Evolutionary conservation across 2,113 vertebrate genomes (phyloP), one percentile per base, ranked within the genome.

Genomic region (Todiramphus chloris): DNA sequence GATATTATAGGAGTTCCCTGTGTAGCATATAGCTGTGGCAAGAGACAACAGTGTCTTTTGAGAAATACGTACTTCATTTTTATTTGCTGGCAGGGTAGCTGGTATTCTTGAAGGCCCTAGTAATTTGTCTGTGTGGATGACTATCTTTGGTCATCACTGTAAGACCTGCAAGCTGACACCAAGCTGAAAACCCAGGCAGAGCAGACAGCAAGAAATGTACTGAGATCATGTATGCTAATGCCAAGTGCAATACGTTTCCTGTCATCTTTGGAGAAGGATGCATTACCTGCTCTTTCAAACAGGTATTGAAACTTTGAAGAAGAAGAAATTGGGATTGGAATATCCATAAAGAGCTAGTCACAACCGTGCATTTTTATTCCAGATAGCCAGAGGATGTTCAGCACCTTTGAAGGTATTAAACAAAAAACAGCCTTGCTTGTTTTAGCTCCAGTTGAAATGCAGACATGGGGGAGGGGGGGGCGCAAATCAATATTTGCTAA

Each of bases 351-450:
- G 85, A 80, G 28, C 48, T 89, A 83, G 64, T 89, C 82, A 84
- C 27, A 89, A 13, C 35, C 95, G 64, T 89, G 74, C 46, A 62
- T 87, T 96, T 95, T 97, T 86, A 91, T 97, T 96, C 59, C 63
- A 94, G 92, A 92, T 93, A 97, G 75, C 63, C 74, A 55, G 84
- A 97, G 90, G 55, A 91, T 51, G 37, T 96, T 96, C 58, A 55
- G 64, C 59, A 63, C 30, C 81, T 87, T 91, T 96, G 69, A 95
- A 92, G 39, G 76, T 93, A 51, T 91, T 94, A 91, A 90, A 76
- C 53, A 85, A 94, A 58, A 97, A 83, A 19, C 13, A 80, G 37
- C 50, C 67, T 50, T 76, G 59, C 64, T 56, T 50, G 19, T 90
- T 85, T 93, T 95, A 91, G 39, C 48, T 90, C 27, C 92, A 23